Evolutionary conservation across 2,113 vertebrate genomes (phyloP).

Genomic region (Aramus guarauna): DNA sequence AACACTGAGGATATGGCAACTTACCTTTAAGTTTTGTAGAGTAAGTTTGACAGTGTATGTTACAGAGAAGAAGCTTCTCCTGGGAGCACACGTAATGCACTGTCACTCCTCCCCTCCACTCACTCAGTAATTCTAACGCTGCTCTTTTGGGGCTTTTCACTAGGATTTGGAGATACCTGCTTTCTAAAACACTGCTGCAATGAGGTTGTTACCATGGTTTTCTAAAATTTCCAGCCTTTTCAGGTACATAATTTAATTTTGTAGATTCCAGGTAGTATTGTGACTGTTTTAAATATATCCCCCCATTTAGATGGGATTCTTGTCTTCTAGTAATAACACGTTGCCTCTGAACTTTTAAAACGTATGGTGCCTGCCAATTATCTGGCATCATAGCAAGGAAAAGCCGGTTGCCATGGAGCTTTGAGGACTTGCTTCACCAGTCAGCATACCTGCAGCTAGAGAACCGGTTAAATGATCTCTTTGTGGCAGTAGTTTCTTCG

Average conservation of each 20-base stretch:
- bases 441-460: not conserved
- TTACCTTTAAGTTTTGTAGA: not conserved
- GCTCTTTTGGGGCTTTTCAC: not conserved
- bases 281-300: not conserved
- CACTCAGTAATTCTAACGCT: not conserved
- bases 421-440: not conserved
- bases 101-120: not conserved
- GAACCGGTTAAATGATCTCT: not conserved
- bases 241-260: not conserved
- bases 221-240: not conserved
- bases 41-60: not conserved
- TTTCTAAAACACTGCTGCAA: not conserved
- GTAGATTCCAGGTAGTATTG: not conserved
- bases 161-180: not conserved
- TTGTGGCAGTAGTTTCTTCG: not conserved
- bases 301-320: not conserved
- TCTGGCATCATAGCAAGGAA: not conserved
- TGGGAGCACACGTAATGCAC: not conserved
- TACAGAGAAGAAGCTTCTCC: not conserved
- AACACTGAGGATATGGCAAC: not conserved
- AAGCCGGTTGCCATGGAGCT: conserved; percentile 38
- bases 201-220: not conserved
- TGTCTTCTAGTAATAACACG: not conserved
- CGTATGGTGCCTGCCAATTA: not conserved
- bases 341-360: not conserved